Base-by-base conservation (phyloP, 2,888 invertebrate genomes). In the Eupithecia vulgata region DNA sequence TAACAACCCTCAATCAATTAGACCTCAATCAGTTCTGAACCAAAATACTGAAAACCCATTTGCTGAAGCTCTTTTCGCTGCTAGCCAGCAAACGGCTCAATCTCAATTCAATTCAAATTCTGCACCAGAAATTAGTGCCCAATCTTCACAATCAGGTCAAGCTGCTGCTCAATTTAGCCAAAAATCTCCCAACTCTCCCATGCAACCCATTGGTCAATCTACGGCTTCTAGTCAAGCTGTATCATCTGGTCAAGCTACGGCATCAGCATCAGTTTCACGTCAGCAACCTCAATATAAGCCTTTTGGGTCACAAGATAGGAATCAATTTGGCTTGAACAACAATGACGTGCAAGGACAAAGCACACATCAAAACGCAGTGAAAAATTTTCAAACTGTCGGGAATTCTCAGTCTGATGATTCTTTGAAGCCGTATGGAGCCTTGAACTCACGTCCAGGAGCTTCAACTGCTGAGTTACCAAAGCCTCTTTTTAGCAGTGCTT, bases 121-220 rank as follows among this genome's bases (percentile, higher is more conserved):
- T 7, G 81, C 78, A 45, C 76, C 82, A 25, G 81, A 84, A 67
- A 81, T 75, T 30, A 80, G 75, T 34, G 34, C 74, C 5, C 81
- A 81, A 21, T 52, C 66, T 35, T 45, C 79, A 35, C 76, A 76
- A 40, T 68, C 17, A 1, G 69, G 5, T 7, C 71, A 71, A 48
- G 45, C 64, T 13, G 45, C 40, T 59, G 64, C 72, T 25, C 45
- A 67, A 8, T 70, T 73, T 10, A 64, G 65, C 5, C 78, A 75
- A 8, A 71, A 72, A 45, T 5, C 15, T 17, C 61, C 68, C 13
- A 74, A 68, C 21, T 35, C 70, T 42, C 61, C 70, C 13, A 57
- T 68, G 30, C 34, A 75, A 69, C 34, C 75, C 5, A 73, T 73
- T 40, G 70, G 74, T 0, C 76, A 70, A 71, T 77, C 76, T 25